Evolutionary conservation across 2,888 invertebrate genomes (phyloP), one percentile per base, ranked within the genome.

Genomic region (Melanostoma mellinum): DNA sequence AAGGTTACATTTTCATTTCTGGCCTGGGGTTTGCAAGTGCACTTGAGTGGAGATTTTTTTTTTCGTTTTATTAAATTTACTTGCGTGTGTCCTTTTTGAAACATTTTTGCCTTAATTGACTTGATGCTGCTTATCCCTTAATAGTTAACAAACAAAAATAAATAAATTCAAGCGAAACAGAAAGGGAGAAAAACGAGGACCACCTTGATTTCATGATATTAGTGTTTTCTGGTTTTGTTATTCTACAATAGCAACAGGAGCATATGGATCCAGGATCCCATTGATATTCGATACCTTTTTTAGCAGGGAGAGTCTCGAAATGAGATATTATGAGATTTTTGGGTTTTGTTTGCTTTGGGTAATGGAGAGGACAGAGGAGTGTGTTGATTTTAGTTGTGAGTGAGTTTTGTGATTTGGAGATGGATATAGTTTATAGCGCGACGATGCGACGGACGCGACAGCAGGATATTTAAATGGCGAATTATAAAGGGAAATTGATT

Each of bases 51-150:
- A 71, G 75, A n/a, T n/a, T n/a, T n/a, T 74, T 76, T 79, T 38
- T 63, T 65, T 77, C 50, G 52, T 50, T 44, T 65, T 48, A 46
- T 32, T 61, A 42, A 33, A 46, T 38, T 52, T 74, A 20, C 42
- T 68, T 50, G 32, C 48, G 67, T 77, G 77, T 77, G 73, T 78
- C 78, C 78, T 71, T 84, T 78, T 84, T 65, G 78, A 78, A 74
- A 79, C 79, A 84, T 84, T 84, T 84, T 69, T 65, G 79, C 68
- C 67, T 84, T 84, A 84, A 84, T 84, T 84, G 84, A 84, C 84
- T 84, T 52, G 71, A 74, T 84, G 74, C 20, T 20, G 20, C 69
- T 84, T 84, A 84, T 84, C 84, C 84, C 79, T 84, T 84, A 84
- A 84, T 84, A 84, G 84, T 79, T 73, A 69, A 56, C 79, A 84